Percentiles rank a stretch among this genome's conserved stretches.
Conservation (phyloP, 2,888 invertebrate species). For the Cantharis rustica region DNA sequence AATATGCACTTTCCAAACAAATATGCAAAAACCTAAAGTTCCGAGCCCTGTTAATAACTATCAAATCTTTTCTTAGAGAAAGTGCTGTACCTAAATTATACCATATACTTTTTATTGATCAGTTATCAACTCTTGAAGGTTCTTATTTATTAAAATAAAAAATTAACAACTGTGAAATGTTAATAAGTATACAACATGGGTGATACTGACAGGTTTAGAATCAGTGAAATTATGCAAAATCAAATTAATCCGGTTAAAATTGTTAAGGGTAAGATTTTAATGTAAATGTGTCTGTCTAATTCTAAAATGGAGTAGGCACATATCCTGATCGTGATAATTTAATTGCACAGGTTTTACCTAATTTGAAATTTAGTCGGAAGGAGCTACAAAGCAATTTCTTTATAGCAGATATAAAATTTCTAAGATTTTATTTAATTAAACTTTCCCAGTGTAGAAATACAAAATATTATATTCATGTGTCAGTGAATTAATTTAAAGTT, state of each 20-base stretch:
- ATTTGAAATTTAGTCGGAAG: background rate
- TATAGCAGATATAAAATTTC: background rate
- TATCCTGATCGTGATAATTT: background rate
- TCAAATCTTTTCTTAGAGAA: too few species aligned
- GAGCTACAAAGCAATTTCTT: background rate
- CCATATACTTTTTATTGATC: background rate
- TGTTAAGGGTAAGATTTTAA: background rate
- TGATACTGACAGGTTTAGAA: background rate
- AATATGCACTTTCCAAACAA: too few species aligned
- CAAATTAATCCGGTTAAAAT: background rate
- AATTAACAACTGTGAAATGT: background rate
- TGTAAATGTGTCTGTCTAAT: background rate
- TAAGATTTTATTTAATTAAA: background rate
- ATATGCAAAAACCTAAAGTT: too few species aligned
- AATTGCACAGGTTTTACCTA: background rate
- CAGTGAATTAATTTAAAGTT: conserved; percentile 51
- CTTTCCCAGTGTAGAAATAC: conserved; percentile 28
- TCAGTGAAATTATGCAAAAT: background rate
- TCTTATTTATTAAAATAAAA: background rate
- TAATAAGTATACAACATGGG: background rate
- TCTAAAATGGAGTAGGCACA: background rate
- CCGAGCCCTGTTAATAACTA: too few species aligned
- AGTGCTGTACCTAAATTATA: too few species aligned
- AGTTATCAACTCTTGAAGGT: background rate
- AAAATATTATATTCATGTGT: conserved; percentile 40